Evolutionary conservation across 2,888 invertebrate species (phyloP).

Genomic region (Molorchus minor): DNA sequence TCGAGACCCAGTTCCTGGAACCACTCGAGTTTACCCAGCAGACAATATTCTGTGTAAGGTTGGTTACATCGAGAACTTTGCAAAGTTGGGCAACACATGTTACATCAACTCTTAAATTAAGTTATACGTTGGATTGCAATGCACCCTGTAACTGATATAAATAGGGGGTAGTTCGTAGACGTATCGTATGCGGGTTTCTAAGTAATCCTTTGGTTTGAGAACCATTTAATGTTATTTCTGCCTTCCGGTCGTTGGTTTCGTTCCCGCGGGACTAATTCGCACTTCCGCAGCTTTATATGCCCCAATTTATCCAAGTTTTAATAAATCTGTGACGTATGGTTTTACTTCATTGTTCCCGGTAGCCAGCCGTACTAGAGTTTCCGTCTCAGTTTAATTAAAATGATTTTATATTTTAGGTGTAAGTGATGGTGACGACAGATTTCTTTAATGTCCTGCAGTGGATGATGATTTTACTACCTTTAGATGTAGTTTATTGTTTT

Average conservation of each 20-base stretch:
- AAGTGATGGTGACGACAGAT: too few relatives aligned
- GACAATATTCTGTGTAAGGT: constrained; percentile 44
- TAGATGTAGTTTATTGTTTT: too few relatives aligned
- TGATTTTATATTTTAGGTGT: too few relatives aligned
- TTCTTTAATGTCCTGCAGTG: too few relatives aligned
- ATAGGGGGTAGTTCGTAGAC: constrained; percentile 52
- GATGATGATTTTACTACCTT: too few relatives aligned
- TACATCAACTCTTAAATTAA: constrained; percentile 57
- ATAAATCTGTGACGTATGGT: constrained; percentile 13
- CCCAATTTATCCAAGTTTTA: constrained; percentile 15
- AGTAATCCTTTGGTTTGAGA: constrained; percentile 45
- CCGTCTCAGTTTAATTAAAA: too few relatives aligned
- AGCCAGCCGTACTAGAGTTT: too few relatives aligned
- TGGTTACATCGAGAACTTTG: constrained; percentile 53
- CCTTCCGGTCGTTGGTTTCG: neutral
- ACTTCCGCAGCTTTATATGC: constrained; percentile 8
- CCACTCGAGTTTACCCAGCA: too few relatives aligned
- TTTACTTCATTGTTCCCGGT: constrained; percentile 5
- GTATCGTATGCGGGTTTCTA: constrained; percentile 45
- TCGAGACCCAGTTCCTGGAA: too few relatives aligned
- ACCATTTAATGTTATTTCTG: constrained; percentile 34
- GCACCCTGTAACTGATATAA: constrained; percentile 54
- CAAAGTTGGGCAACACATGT: constrained; percentile 54
- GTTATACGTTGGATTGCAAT: constrained; percentile 56
- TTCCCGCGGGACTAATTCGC: constrained; percentile 15